phyloP scores from a whole-genome alignment of 2,113 vertebrate genomes.

The Leucosticte australis region DNA sequence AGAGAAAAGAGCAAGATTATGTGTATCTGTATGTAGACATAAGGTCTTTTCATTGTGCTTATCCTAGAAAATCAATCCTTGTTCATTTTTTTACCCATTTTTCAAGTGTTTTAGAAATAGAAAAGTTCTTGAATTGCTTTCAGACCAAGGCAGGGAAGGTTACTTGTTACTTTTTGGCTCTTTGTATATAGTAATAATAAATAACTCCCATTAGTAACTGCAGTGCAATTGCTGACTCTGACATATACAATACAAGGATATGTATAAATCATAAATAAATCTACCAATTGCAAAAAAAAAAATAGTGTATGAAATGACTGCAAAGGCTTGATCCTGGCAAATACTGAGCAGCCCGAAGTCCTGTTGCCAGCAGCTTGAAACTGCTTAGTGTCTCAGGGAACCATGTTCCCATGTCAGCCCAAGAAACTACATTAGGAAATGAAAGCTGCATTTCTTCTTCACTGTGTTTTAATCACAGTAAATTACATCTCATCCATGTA shows the following conservation, averaged over 20 bases:
- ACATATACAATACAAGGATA: not conserved
- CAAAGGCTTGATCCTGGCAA: not conserved
- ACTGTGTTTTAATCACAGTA: not conserved
- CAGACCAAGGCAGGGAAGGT: not conserved
- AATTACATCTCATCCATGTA: not conserved
- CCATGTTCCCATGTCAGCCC: not conserved
- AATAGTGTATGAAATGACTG: not conserved
- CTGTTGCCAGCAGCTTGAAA: not conserved
- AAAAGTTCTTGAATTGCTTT: not conserved
- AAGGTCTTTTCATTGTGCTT: not conserved
- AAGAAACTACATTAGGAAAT: not conserved
- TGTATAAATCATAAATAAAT: slow-evolving; percentile 10
- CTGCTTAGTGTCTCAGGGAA: not conserved
- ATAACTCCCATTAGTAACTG: not conserved
- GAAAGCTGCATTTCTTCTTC: not conserved
- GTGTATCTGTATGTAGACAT: not conserved
- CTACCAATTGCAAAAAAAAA: not conserved
- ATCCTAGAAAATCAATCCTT: not conserved
- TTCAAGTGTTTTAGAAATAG: not conserved
- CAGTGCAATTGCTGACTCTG: not conserved
- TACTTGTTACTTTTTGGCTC: not conserved
- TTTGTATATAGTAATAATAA: not conserved
- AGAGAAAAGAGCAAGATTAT: not conserved
- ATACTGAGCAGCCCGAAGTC: not conserved
- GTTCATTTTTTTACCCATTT: not conserved